phyloP scores from a whole-genome alignment of 1,140 invertebrate genomes.

The Sycobia sp. region DNA sequence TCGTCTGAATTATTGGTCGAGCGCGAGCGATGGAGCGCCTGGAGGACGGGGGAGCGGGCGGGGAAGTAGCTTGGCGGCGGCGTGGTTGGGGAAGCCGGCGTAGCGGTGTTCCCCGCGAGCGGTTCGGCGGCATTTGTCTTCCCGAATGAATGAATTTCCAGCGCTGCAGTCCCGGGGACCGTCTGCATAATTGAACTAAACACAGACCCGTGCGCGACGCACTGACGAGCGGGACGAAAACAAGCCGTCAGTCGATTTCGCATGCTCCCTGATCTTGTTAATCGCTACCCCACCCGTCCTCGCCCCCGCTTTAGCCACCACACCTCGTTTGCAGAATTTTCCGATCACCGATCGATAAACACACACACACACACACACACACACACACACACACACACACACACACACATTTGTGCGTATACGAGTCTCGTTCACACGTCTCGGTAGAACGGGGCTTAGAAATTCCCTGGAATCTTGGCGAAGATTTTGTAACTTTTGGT shows the following conservation, averaged over 20 bases:
- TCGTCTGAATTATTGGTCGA: slow-evolving; percentile 10
- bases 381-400: no score
- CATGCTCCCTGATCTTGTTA: no score
- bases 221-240: background rate
- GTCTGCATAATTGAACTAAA: slow-evolving; percentile 14
- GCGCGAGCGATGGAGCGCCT: background rate
- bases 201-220: background rate
- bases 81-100: background rate
- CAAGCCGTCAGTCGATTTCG: no score
- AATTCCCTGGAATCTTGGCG: slow-evolving; percentile 14
- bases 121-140: slow-evolving; percentile 16
- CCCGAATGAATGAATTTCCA: slow-evolving; percentile 3
- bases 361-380: no score
- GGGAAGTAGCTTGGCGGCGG: background rate
- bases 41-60: background rate
- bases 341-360: no score
- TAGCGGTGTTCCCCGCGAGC: background rate
- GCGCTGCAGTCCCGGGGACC: background rate
- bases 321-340: no score
- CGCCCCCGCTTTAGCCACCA: no score
- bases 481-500: slow-evolving; percentile 11
- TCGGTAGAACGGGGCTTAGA: no score
- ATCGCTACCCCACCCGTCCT: no score
- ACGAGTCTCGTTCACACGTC: no score
- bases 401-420: no score